Percentiles rank a stretch among this genome's conserved stretches.
Conservation (phyloP, 2,888 invertebrate species). For the Drymonia ruficornis region DNA sequence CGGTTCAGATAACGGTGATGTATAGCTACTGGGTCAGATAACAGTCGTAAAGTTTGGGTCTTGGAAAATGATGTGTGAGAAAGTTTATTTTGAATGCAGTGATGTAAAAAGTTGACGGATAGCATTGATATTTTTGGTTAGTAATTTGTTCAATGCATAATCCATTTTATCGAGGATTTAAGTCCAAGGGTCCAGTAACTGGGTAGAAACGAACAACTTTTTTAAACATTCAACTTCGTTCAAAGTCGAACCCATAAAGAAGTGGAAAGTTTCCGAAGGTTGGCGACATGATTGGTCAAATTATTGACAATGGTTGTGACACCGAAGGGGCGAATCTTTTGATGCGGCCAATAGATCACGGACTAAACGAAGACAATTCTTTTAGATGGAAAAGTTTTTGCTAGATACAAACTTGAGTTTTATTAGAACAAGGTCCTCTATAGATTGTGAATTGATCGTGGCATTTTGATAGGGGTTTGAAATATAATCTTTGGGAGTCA, state of each 20-base stretch:
- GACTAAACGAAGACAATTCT: conserved; percentile 3
- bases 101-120: background rate
- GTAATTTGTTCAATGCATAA: no score
- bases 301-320: conserved; percentile 37
- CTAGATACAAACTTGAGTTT: no score
- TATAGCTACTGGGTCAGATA: conserved; percentile 23
- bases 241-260: conserved; percentile 5
- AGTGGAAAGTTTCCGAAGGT: conserved; percentile 6
- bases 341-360: conserved; percentile 54
- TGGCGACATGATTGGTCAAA: conserved; percentile 56
- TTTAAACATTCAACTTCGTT: background rate
- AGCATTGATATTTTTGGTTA: no score
- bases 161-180: background rate
- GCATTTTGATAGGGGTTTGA: no score
- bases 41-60: conserved; percentile 31
- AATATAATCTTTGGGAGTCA: no score
- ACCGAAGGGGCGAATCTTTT: conserved; percentile 11
- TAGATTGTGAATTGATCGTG: no score
- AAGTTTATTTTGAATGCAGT: conserved; percentile 26
- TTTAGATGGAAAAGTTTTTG: conserved; percentile 13
- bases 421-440: no score
- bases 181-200: no score
- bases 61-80: conserved; percentile 12
- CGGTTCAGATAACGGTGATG: conserved; percentile 32
- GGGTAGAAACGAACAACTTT: background rate